Evolutionary conservation across 2,888 invertebrate species (phyloP), one percentile per base, ranked within the genome.

Genomic region (Lamellibrachia columna): DNA sequence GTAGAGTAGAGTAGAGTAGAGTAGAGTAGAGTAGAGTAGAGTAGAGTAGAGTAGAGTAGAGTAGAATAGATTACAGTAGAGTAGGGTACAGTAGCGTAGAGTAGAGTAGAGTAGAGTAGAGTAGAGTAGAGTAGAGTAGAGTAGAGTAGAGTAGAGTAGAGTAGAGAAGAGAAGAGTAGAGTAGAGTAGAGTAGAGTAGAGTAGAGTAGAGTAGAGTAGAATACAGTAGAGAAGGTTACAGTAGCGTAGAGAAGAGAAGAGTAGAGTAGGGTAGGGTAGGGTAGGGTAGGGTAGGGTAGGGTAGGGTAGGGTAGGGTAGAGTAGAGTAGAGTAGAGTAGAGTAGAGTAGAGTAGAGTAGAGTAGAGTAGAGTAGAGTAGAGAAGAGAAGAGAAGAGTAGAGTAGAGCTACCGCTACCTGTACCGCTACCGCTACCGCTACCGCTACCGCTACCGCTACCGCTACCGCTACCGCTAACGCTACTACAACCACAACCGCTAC

Each of bases 11-110:
- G 9, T n/a, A 7, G 92, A 60, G 90, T 7, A 55, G 92, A 92
- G 9, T 11, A 28, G 92, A 90, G 92, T 52, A 9, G 92, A 92
- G 53, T 7, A 28, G 92, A 92, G 92, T 7, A 55, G 92, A 90
- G 9, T n/a, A 7, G 92, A 92, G 90, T 9, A 55, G 92, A 90
- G 90, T 90, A 90, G 90, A 90, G 90, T 22, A n/a, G n/a, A 90
- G 90, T 90, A 90, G 15, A 90, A 22, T 90, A 90, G 90, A 90
- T 15, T 90, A 90, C 15, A 15, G 22, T 90, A 90, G 90, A 15
- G 90, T 15, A 90, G n/a, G n/a, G n/a, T n/a, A n/a, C n/a, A n/a
- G n/a, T n/a, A n/a, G n/a, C n/a, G n/a, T n/a, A n/a, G n/a, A 22
- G 22, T 15, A 90, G 90, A 90, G 90, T 90, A 90, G 90, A 90